These are phyloP conservation scores for Anguilla japonica DNA, from an alignment of 2,113 vertebrate genomes.

Conservation along the genomic window DNA sequence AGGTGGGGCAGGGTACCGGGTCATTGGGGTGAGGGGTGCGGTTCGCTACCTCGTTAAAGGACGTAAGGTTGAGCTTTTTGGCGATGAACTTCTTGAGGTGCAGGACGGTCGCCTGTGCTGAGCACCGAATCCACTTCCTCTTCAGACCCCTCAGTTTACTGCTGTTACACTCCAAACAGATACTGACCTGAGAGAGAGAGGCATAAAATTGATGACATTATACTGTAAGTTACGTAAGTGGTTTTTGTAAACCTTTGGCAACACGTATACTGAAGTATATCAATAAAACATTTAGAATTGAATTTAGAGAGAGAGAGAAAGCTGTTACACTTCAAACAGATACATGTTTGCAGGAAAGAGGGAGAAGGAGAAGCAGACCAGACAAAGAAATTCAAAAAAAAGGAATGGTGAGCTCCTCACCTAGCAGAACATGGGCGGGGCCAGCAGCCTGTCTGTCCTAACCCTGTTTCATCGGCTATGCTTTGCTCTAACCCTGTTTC, in stretches of 20 bases:
- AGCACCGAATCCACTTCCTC: conserved; percentile 98
- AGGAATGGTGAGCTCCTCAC: too few relatives aligned
- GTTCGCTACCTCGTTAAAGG: conserved; percentile 90
- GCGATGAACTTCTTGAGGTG: conserved; percentile 99
- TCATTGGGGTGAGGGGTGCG: neutral
- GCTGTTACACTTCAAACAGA: too few relatives aligned
- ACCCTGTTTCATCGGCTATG: too few relatives aligned
- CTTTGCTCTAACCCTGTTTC: too few relatives aligned
- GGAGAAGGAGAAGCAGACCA: neutral
- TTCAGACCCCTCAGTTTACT: conserved; percentile 95
- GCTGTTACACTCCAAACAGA: conserved; percentile 98
- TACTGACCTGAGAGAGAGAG: conserved; percentile 46
- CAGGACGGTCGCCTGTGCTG: conserved; percentile 94
- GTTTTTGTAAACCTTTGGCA: too few relatives aligned
- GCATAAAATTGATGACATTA: too few relatives aligned
- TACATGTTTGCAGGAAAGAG: neutral
- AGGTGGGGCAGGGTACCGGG: neutral
- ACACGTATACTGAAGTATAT: too few relatives aligned
- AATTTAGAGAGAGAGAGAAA: neutral
- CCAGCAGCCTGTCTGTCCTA: too few relatives aligned
- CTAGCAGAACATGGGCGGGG: too few relatives aligned
- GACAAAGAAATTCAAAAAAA: too few relatives aligned
- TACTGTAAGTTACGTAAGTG: too few relatives aligned
- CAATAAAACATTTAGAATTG: too few relatives aligned
- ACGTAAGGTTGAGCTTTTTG: conserved; percentile 98